Evolutionary conservation across 2,888 invertebrate genomes (phyloP).

Genomic region (Barypeithes pellucidus): DNA sequence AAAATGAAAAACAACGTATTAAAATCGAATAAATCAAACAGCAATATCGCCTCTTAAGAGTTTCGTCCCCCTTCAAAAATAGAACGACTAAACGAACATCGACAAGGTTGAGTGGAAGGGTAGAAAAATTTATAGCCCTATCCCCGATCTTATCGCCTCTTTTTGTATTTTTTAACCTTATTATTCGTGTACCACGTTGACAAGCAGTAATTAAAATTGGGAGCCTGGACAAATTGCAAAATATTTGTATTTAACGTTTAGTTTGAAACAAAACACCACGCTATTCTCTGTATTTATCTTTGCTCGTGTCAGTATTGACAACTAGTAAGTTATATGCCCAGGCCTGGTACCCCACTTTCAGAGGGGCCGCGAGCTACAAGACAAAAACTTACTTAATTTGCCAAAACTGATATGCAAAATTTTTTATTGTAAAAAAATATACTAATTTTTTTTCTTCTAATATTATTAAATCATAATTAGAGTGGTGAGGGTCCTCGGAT

Average conservation of each 20-base stretch:
- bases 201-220: conserved; percentile 9
- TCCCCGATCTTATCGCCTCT: conserved; percentile 23
- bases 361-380: no score
- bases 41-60: conserved; percentile 23
- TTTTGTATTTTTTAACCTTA: conserved; percentile 15
- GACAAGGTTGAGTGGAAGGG: conserved; percentile 30
- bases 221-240: neutral
- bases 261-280: neutral
- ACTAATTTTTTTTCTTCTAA: no score
- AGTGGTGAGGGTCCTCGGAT: no score
- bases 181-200: conserved; percentile 10
- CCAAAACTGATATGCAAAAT: no score
- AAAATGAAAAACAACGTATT: conserved; percentile 17
- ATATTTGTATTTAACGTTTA: no score
- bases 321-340: no score
- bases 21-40: conserved; percentile 31
- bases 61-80: conserved; percentile 13
- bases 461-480: no score
- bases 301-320: no score
- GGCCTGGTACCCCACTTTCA: no score
- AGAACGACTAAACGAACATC: conserved; percentile 13
- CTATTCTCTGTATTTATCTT: no score
- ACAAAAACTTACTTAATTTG: no score
- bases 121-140: conserved; percentile 31
- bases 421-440: no score